phyloP scores from a whole-genome alignment of 2,888 invertebrate genomes.

The Callimorpha dominula region DNA sequence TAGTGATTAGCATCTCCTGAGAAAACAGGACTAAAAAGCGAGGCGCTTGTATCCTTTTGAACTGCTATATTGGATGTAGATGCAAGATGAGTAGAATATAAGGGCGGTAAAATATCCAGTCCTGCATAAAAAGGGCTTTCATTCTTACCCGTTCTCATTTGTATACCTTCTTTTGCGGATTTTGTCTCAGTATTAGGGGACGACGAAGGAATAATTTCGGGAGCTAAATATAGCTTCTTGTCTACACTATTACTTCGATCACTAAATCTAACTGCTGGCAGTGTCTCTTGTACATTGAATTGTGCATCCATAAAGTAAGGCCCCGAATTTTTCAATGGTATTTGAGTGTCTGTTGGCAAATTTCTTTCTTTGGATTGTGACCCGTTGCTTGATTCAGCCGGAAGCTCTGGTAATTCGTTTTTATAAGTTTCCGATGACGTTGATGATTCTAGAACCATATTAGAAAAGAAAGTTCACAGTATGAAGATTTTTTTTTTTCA shows the following conservation, averaged over 20 bases:
- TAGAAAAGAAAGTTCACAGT: neutral
- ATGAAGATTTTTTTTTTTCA: neutral
- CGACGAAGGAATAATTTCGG: neutral
- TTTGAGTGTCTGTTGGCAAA: neutral
- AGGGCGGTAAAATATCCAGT: conserved; percentile 7
- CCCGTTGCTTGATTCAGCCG: neutral
- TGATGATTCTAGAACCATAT: neutral
- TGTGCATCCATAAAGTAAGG: neutral
- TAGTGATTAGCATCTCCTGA: neutral
- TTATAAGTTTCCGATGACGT: neutral
- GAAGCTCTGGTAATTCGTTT: neutral
- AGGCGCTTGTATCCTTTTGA: neutral
- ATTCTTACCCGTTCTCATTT: neutral
- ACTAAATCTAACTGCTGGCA: neutral
- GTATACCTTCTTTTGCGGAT: neutral
- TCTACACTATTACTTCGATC: neutral
- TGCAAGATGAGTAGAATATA: conserved; percentile 8
- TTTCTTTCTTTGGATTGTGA: neutral
- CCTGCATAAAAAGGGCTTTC: neutral
- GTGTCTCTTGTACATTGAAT: neutral
- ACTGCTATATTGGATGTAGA: neutral
- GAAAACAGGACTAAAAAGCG: conserved; percentile 11
- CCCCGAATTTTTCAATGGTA: neutral
- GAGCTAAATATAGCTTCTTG: neutral
- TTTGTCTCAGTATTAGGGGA: neutral